phyloP scores from a whole-genome alignment of 37 sponge, comb jelly and placozoan genomes.

The Diacarnus erythraeanus region DNA sequence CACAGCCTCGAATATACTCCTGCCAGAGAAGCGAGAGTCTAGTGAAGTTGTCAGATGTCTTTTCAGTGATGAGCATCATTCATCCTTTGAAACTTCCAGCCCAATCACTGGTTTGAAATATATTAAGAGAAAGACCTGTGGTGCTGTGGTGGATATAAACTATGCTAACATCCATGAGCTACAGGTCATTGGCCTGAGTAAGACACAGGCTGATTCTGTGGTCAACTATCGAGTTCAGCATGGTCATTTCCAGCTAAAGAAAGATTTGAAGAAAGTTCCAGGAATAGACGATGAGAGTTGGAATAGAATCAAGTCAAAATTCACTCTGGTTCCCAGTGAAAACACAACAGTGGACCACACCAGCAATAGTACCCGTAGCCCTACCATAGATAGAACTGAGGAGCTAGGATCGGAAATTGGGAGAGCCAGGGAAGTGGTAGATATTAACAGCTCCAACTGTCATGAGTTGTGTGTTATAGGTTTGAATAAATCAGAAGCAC shows the following conservation, averaged over 20 bases:
- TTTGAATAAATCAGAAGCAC: background rate
- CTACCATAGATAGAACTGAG: background rate
- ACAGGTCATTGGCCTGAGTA: background rate
- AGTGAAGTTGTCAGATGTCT: slow-evolving; percentile 3
- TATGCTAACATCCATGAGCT: background rate
- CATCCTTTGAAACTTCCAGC: too few relatives aligned
- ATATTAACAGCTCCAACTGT: background rate
- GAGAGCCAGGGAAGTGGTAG: background rate
- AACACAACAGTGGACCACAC: background rate
- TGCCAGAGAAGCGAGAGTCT: too few relatives aligned
- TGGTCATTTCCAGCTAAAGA: background rate
- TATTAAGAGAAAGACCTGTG: background rate
- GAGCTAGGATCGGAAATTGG: background rate
- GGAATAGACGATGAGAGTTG: background rate
- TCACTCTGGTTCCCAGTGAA: background rate
- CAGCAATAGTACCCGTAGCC: too few relatives aligned
- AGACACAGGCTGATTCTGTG: background rate
- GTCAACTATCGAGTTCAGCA: background rate
- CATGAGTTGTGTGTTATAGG: background rate
- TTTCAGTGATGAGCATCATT: background rate
- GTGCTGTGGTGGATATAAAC: background rate
- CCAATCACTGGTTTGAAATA: too few relatives aligned
- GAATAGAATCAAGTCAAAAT: background rate
- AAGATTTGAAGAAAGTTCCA: background rate
- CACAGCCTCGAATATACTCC: too few relatives aligned